phyloP scores from a whole-genome alignment of 2,888 invertebrate species.

The Diarsia rubi region DNA sequence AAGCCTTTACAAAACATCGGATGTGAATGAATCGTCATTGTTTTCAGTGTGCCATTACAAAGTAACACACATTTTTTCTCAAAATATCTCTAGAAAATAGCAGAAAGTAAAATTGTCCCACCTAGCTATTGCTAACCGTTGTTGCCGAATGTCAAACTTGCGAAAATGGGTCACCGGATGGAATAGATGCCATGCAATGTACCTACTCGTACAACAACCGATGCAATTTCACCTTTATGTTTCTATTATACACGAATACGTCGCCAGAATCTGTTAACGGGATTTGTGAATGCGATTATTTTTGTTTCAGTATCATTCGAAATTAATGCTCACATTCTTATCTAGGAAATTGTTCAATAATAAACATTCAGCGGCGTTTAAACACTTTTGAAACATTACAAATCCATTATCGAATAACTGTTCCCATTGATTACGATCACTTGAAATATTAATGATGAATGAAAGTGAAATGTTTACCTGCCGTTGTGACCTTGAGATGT shows the following conservation, averaged over 20 bases:
- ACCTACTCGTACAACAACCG: slow-evolving; percentile 75
- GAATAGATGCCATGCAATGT: slow-evolving; percentile 79
- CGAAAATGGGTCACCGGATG: slow-evolving; percentile 86
- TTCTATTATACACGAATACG: slow-evolving; percentile 24
- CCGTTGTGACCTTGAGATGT: slow-evolving; percentile 82
- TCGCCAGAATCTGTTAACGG: slow-evolving; percentile 56
- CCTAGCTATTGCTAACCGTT: slow-evolving; percentile 82
- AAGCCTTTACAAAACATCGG: slow-evolving; percentile 17
- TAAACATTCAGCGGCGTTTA: slow-evolving; percentile 30
- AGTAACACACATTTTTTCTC: slow-evolving; percentile 62
- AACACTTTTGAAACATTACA: slow-evolving; percentile 46
- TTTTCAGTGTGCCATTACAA: slow-evolving; percentile 25
- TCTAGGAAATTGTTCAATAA: slow-evolving; percentile 38
- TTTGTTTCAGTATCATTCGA: slow-evolving; percentile 55
- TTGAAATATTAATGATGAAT: slow-evolving; percentile 67
- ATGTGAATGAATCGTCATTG: neutral
- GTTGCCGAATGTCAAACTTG: slow-evolving; percentile 83
- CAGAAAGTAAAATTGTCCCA: slow-evolving; percentile 71
- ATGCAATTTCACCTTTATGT: slow-evolving; percentile 76
- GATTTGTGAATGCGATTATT: slow-evolving; percentile 52
- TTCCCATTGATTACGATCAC: slow-evolving; percentile 54
- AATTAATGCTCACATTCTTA: slow-evolving; percentile 47
- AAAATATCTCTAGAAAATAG: slow-evolving; percentile 71
- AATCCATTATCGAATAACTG: slow-evolving; percentile 37
- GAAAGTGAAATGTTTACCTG: slow-evolving; percentile 82